Base-by-base conservation (phyloP, 2,113 vertebrate genomes). In the Tupaia tana region DNA sequence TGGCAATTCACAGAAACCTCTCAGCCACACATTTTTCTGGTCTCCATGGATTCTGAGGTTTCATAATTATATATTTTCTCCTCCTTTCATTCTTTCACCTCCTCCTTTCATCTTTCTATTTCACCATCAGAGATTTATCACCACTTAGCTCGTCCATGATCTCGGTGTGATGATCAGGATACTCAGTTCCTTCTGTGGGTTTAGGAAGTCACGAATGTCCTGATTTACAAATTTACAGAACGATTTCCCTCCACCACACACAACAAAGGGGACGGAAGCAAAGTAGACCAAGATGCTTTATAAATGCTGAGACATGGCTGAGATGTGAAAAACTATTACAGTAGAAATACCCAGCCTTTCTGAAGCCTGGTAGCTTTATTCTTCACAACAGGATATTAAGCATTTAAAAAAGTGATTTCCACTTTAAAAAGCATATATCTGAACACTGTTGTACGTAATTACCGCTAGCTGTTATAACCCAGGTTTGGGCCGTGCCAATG, bases 41-140 rank as follows among this genome's bases (percentile, higher is more conserved):
- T 93, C 89, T 75, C 83, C 61, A 22, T 67, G 89, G 89, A 61
- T 43, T 82, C 80, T 2, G 9, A 71, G 96, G 59, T 15, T 95
- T 85, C 34, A 3, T 59, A 67, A 91, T 86, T 66, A 75, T 7
- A 9, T 43, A 54, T 90, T 78, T 83, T 66, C 88, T 87, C 59
- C 67, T 52, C 25, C 43, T 56, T 58, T 91, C 69, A 1, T 71
- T 43, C 85, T 87, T 29, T 61, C 67, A 27, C 16, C 58, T 71
- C 61, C 71, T 70, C 43, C 58, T 82, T 70, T 66, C 78, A 66
- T 87, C 74, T 81, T 89, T 59, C 13, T 59, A 63, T 84, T 71
- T n/a, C 70, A 19, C 63, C 0, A 0, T 34, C 59, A 25, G 61
- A 52, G 89, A 12, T 15, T 19, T 1, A 10, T 54, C 19, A 59